Base-by-base conservation (phyloP, 1,140 invertebrate genomes). In the Hycleus cichorii region DNA sequence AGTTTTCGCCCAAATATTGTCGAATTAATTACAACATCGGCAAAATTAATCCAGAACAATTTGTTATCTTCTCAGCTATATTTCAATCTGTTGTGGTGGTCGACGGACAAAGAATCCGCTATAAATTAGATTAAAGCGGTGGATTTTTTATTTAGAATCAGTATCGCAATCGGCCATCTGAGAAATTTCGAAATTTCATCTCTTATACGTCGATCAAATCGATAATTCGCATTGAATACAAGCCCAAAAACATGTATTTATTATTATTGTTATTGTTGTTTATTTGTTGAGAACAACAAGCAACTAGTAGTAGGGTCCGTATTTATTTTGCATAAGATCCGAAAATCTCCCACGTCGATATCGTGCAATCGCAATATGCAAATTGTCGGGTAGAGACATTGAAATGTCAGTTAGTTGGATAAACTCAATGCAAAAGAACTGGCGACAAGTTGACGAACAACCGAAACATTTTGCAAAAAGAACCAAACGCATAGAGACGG, bases 371-470 rank as follows among this genome's bases (percentile, higher is more conserved):
- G 64, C 50, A 60, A 55, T 60, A 66, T 66, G 62, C 64, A 64
- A 66, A 66, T 64, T 38, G 32, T 18, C 18, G 18, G 18, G 18
- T 32, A 32, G 32, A 32, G 32, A 32, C 32, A 32, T 32, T 32
- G 32, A 32, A 32, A 32, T 7, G 32, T 32, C 32, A 32, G 32
- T 32, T 5, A 32, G 4, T 32, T 32, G 32, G 32, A 32, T 32
- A 32, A 32, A 32, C 32, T 7, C 2, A 7, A 32, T 32, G 32
- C 32, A 32, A 32, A 32, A 32, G 32, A 32, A 32, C 32, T 47
- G 58, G 62, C 51, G 64, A 66, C 64, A 66, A 66, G 59, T 66
- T 66, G 64, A 66, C 62, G 64, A 62, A 66, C 60, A 61, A 49
- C 55, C 27, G 47, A 27, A 32, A 32, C 32, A 32, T 32, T 32